Evolutionary conservation across 2,113 vertebrate genomes (phyloP).

Genomic region (Cyanocitta stelleri): DNA sequence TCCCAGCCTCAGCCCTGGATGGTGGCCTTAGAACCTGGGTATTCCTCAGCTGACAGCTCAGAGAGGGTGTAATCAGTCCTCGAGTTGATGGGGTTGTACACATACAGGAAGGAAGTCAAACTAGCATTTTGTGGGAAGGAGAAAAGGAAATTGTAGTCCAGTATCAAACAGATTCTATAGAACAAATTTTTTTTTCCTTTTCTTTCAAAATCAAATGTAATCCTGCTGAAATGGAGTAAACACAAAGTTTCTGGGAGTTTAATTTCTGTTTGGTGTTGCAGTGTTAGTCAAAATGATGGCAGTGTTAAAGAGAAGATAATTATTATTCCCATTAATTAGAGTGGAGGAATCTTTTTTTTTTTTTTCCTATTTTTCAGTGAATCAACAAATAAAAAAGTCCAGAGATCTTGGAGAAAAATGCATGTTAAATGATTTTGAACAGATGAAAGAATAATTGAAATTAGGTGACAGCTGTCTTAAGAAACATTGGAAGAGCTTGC

Average conservation of each 20-base stretch:
- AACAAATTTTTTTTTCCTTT: neutral
- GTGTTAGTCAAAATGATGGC: neutral
- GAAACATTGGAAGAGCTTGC: neutral
- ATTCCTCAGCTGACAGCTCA: neutral
- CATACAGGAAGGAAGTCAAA: neutral
- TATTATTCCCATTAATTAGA: neutral
- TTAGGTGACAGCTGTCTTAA: neutral
- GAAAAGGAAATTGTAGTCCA: neutral
- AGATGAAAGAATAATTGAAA: neutral
- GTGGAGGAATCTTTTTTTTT: neutral
- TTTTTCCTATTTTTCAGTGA: neutral
- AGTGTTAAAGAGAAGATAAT: neutral
- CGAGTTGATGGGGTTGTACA: neutral
- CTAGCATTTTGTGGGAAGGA: neutral
- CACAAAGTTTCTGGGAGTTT: neutral
- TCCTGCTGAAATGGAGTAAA: neutral
- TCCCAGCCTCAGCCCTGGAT: neutral
- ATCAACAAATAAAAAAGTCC: neutral
- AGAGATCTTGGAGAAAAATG: neutral
- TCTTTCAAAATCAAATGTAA: neutral
- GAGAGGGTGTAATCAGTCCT: neutral
- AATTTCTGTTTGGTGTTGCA: neutral
- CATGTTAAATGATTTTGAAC: neutral
- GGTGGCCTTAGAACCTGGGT: neutral
- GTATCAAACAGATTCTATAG: neutral